Base-by-base conservation (phyloP, 2,113 vertebrate genomes). In the Nothobranchius kuhntae region DNA sequence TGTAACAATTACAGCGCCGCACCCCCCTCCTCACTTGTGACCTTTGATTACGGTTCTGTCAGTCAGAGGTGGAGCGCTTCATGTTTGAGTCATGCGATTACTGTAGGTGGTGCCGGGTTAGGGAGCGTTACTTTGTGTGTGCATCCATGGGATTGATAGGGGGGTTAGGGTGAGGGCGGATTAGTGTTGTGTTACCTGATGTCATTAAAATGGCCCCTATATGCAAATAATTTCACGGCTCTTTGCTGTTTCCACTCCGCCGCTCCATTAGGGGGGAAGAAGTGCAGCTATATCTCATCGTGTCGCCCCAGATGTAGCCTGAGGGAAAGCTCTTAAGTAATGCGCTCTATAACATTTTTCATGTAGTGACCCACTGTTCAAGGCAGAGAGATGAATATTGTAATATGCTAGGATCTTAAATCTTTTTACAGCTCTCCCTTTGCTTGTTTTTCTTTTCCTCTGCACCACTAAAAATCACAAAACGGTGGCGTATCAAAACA, bases 11-110 rank as follows among this genome's bases (percentile, higher is more conserved):
- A 90, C 82, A 62, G 51, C n/a, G 55, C 48, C 58, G 74, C 51
- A 24, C 72, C 40, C 10, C n/a, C 7, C 13, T 21, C 44, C 71
- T 67, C 78, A 61, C 61, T 53, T 64, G 84, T 86, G 83, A 87
- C 86, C 88, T 87, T 89, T 89, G 81, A 90, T 88, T 87, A 83
- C 73, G 72, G 47, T 61, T 71, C 74, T 78, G 80, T 77, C 71
- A 68, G 84, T 38, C 6, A 56, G 68, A 65, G 74, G 71, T 17
- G 40, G 70, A 67, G 62, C 52, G 62, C 80, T 70, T 82, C 80
- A 83, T 79, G 83, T 84, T 67, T 85, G 78, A 64, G 59, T 65
- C 15, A 17, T 68, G 13, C 76, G 78, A 87, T 86, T 86, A 84
- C 70, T 60, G 12, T 53, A 75, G 38, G 38, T 40, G 78, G 50